A percentile compares a stretch with the other conserved stretches of the same genome.
Conservation (phyloP, 92 coral and sea anemone genomes). For the Hydrozoanthus gracilis region DNA sequence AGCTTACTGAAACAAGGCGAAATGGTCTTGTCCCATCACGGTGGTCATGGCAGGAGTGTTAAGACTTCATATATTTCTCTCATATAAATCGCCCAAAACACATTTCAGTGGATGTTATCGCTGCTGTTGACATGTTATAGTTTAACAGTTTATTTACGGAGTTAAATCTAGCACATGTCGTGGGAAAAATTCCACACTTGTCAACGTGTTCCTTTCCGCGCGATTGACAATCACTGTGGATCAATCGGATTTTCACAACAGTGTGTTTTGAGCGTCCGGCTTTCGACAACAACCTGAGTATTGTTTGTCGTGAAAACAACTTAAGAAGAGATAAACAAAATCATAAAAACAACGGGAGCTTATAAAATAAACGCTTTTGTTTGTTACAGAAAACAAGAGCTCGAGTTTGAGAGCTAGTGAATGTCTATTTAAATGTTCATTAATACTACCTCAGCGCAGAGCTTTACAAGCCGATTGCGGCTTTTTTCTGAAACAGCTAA, state of each 20-base stretch:
- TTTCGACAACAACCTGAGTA: conserved; percentile 44
- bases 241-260: conserved; percentile 41
- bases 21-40: not conserved
- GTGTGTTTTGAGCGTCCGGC: conserved; percentile 22
- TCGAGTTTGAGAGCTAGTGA: not conserved
- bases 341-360: not conserved
- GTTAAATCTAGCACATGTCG: conserved; percentile 38
- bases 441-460: not conserved
- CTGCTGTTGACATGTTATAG: conserved; percentile 11
- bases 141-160: conserved; percentile 37
- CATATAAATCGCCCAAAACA: conserved; percentile 2
- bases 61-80: not conserved
- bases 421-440: too few species aligned
- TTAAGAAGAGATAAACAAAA: conserved; percentile 26
- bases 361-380: not conserved
- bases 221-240: conserved; percentile 33
- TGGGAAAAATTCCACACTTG: conserved; percentile 44
- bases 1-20: not conserved
- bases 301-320: conserved; percentile 43
- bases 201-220: conserved; percentile 25
- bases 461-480: not conserved
- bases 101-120: conserved; percentile 29
- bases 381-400: not conserved
- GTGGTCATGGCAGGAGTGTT: conserved; percentile 4
- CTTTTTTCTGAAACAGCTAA: not conserved